Base-by-base conservation (phyloP, 2,797 vertebrate genomes). In the Oreortyx pictus region DNA sequence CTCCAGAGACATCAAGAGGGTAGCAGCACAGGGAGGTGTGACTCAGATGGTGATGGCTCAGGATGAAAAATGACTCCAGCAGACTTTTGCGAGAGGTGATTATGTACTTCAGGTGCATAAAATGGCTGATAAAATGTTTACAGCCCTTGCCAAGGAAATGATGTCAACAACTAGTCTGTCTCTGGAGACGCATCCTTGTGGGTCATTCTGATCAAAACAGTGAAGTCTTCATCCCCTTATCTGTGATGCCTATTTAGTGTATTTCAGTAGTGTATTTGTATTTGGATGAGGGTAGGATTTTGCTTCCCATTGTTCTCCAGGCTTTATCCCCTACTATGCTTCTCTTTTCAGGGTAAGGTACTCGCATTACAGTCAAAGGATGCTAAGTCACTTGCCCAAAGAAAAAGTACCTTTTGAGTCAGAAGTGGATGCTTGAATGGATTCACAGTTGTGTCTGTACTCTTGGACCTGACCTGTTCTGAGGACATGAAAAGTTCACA, bases 101-200 rank as follows among this genome's bases (percentile, higher is more conserved):
- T 72, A 83, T 88, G 41, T 71, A 79, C 74, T 89, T 95, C 73
- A 94, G 90, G 86, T 96, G 79, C 62, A 89, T 92, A 76, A 79
- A 49, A 39, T 57, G 84, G 50, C 90, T 92, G 90, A 94, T 92
- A 96, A 92, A 94, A 83, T 67, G 66, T 86, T 93, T 81, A 83
- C 92, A 94, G 73, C 15, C 23, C 44, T 81, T 95, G 73, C 89
- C 79, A 95, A 93, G 82, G 76, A 93, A 92, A 86, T 94, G 59
- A 94, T 93, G 90, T 94, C 90, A 93, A 52, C 79, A 56, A 73
- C 39, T 33, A 74, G 67, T 67, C 70, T 94, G 79, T 75, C 89
- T 82, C 1, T 0, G 56, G 84, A 88, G 93, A 23, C 70, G 31
- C 73, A 64, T 95, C 64, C 59, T 73, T 60, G 39, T 67, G 67